Base-by-base conservation (phyloP, 2,888 invertebrate species). In the Xestia ashworthii region DNA sequence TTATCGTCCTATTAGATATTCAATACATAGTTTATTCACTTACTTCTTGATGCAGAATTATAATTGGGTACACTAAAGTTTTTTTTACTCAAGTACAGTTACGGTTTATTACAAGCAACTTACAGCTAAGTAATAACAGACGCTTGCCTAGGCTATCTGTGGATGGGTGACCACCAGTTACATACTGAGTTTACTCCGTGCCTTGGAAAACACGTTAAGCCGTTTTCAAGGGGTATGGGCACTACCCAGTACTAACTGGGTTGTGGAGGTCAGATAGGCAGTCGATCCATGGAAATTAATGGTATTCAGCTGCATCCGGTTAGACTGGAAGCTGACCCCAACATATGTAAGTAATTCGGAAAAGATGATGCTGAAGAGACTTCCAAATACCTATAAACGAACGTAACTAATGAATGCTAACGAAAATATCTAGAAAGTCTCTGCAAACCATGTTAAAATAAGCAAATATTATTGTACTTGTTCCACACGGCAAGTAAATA, bases 401-500 rank as follows among this genome's bases (percentile, higher is more conserved):
- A 50, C 16, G 3, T 22, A 64, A 60, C 3, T 32, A n/a, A 48
- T 12, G 6, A 38, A 16, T 32, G n/a, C 64, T 22, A n/a, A 4
- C 48, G 5, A 25, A 41, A 73, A 44, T 71, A 25, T 25, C 65
- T 46, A 1, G 0, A 14, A 70, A 74, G 68, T 74, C 67, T 68
- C 50, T 8, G 32, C 65, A 70, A 60, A 78, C 75, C 75, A 73
- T 77, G 58, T 68, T 41, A 65, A 76, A 78, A 50, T 71, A 66
- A 76, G 55, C 69, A 76, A 67, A 81, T 76, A 76, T 80, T 67
- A 66, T 82, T 86, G 71, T 71, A 69, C 68, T 76, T 72, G 50
- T 41, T 77, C 78, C 71, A 72, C 60, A 71, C 67, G 70, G 50
- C 72, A 79, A 32, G 78, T 88, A 83, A 87, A 86, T 83, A 88